Percentiles rank a stretch among this genome's conserved stretches.
Evolutionary conservation across 2,888 invertebrate genomes (phyloP).

Genomic region (Sarcophaga caerulescens): DNA sequence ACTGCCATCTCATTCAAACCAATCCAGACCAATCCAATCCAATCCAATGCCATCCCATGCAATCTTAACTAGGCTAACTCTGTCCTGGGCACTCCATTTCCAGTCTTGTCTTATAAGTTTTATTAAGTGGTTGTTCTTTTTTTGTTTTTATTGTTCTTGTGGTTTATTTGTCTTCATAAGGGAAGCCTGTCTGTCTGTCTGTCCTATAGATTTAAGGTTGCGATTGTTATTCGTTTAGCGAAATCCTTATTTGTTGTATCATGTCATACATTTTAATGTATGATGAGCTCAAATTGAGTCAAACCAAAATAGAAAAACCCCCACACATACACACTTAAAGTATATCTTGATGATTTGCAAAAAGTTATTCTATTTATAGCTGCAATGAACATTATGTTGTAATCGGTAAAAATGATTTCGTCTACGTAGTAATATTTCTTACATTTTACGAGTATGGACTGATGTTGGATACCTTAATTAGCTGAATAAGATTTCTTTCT

Average conservation of each 20-base stretch:
- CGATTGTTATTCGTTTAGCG: conserved; percentile 1
- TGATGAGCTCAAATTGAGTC: conserved; percentile 38
- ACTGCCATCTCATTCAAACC: neutral
- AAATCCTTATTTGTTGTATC: conserved; percentile 38
- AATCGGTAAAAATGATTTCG: no score
- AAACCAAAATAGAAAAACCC: neutral
- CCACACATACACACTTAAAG: no score
- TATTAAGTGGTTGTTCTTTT: conserved; percentile 31
- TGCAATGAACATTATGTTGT: no score
- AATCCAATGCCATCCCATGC: no score
- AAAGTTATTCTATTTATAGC: no score
- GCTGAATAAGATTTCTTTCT: no score
- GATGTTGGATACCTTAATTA: no score
- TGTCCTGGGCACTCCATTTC: neutral
- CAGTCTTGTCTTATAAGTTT: conserved; percentile 24
- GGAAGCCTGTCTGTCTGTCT: neutral
- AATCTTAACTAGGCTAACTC: neutral
- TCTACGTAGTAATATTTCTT: no score
- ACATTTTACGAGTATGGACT: no score
- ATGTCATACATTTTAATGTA: conserved; percentile 59
- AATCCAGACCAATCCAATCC: neutral
- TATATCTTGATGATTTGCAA: no score
- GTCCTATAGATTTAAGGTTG: conserved; percentile 27
- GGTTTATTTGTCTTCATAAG: neutral
- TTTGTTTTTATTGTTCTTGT: conserved; percentile 6